Base-by-base conservation (phyloP, 1,140 invertebrate species). In the Drosophila littoralis region DNA sequence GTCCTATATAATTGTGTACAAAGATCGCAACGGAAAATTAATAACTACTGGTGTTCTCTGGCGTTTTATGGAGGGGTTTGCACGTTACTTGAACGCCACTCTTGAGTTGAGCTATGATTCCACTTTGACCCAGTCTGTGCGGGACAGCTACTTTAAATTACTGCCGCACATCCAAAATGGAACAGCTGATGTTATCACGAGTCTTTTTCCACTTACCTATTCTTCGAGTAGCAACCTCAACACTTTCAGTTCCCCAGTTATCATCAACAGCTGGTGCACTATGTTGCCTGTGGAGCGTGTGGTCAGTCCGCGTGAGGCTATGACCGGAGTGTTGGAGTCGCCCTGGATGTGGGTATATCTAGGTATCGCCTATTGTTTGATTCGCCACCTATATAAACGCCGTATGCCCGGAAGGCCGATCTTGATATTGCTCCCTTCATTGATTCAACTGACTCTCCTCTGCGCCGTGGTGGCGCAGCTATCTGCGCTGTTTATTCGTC, bases 201-300 rank as follows among this genome's bases (percentile, higher is more conserved):
- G 61, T 7, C 3, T 83, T 1, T 33, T 55, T 0, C 68, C 72
- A 0, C 12, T 38, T 0, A 7, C 2, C 1, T 10, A 10, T 0
- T 8, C 45, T 12, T 32, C 55, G 6, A 8, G 6, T 1, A 50
- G 28, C 7, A 52, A 5, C 7, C 3, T 7, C 1, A 48, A 55
- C 2, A 13, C 45, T 0, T 59, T 58, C 8, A 72, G 72, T 17
- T 79, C 58, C 22, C 76, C 81, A 0, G 7, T 73, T 12, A 22
- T 48, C 7, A n/a, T 76, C 5, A 61, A 51, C 0, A 57, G 55
- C 8, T 83, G 76, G 80, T 83, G 81, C 13, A 46, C 42, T 8
- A 83, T 83, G 80, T n/a, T 83, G 52, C 80, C 80, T 0, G 36
- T 65, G 8, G 76, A 83, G 12, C 64, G 75, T 7, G n/a, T 46